Base-by-base conservation (phyloP, 2,113 vertebrate genomes). In the Phyllopteryx taeniolatus region DNA sequence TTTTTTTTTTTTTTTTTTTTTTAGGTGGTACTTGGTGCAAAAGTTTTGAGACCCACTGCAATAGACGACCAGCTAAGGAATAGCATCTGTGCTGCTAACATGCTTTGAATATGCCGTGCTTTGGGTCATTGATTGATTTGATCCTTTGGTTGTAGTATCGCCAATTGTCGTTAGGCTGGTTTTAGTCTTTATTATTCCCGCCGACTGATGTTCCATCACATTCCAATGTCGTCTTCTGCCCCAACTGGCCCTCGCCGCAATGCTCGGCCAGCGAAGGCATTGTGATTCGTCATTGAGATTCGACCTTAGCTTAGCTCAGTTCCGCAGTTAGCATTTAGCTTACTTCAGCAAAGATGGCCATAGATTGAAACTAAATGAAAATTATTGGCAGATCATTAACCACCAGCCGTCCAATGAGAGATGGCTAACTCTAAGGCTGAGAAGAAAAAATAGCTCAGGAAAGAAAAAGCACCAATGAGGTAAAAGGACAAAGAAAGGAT, bases 331-430 rank as follows among this genome's bases (percentile, higher is more conserved):
- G 71, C 60, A 67, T 80, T 70, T 66, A 73, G 77, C 80, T 85
- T 79, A 78, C 72, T 76, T 85, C 84, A 84, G 79, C 79, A 84
- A 82, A 80, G 83, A 64, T 75, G 14, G 49, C 10, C 72, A 53
- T 70, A 67, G 71, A 81, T 78, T 79, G 79, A 79, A 80, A 83
- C 65, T 69, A 83, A 87, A 88, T 80, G 74, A 84, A 90, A 90
- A 88, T 77, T 62, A 79, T 47, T 62, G 68, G 61, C 62, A 71
- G 83, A 84, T 84, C 81, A 89, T 87, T 85, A 89, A 79, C 76
- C 71, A n/a, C 49, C 6, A 27, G 43, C 31, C 74, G 69, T 80
- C 62, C 70, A 27, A 13, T 66, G 57, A 72, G 72, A 80, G 79
- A 85, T 78, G 56, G 75, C 87, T 85, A 68, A 70, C 62, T 69